Evolutionary conservation across 2,888 invertebrate genomes (phyloP), one percentile per base, ranked within the genome.

Genomic region (Caenorhabditis imperialis): DNA sequence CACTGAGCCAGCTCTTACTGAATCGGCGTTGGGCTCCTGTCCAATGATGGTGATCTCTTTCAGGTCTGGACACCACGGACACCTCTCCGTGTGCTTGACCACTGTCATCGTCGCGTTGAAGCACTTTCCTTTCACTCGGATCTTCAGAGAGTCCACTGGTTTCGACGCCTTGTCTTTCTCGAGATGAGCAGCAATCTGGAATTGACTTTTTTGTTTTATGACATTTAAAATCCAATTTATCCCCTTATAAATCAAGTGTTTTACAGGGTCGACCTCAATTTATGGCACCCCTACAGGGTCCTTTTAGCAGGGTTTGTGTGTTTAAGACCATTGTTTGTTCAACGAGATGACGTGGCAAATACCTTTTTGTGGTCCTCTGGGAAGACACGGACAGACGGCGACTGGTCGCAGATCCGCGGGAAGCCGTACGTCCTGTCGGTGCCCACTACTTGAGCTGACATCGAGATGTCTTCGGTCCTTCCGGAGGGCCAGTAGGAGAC

Each of bases 61-160:
- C n/a, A 85, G 84, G 48, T 85, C 82, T 4, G 84, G 84, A 70
- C 86, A 86, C 84, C 84, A 85, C 4, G 86, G 86, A 58, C 86
- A 86, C 27, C 82, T 45, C 42, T 83, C 81, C 8, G 79, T 72
- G 65, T 85, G 84, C 60, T 85, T 85, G 35, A 77, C 75, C 7
- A 86, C 77, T 12, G 79, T 75, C 55, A 86, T 57, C 4, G 86
- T 82, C 14, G 85, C 85, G 53, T 86, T 85, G 77, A 86, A 86
- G 70, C 86, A 86, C 44, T 81, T 81, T 20, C 84, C 86, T 27
- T 79, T 81, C 42, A 86, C 70, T 65, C 67, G 40, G 20, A 65
- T 55, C 38, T 57, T 74, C 37, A 57, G 16, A 73, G 78, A 47
- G 70, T 71, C 30, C 76, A 67, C 48, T 73, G 74, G 16, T 78